A percentile compares a stretch with the other conserved stretches of the same genome.
These are phyloP conservation scores for Meloidogyne floridensis DNA, from an alignment of 1,140 invertebrate species.

Conservation along the genomic window DNA sequence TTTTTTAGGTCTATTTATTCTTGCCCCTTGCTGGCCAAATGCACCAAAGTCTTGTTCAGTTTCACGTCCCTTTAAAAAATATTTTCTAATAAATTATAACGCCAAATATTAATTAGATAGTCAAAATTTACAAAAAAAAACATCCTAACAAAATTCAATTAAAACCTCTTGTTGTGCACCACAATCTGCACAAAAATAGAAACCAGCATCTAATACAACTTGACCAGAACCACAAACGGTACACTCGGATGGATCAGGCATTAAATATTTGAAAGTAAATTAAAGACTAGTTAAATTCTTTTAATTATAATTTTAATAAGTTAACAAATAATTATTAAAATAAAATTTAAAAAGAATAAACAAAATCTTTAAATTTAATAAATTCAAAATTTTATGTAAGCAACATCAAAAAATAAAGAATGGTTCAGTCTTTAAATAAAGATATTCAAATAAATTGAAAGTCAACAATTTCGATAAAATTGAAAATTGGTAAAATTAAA, in stretches of 20 bases:
- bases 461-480: too few species aligned
- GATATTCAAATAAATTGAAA: too few species aligned
- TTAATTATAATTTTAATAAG: not conserved
- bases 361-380: too few species aligned
- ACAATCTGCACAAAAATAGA: constrained; percentile 21
- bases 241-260: not conserved
- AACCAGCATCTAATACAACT: constrained; percentile 18
- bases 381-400: too few species aligned
- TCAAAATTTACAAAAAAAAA: too few species aligned
- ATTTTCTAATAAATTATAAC: not conserved
- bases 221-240: not conserved
- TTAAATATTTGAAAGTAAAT: not conserved
- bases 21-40: not conserved
- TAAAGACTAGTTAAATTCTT: not conserved
- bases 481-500: too few species aligned
- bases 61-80: constrained; percentile 7
- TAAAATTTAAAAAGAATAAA: too few species aligned
- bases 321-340: too few species aligned
- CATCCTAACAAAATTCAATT: not conserved
- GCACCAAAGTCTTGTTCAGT: constrained; percentile 12
- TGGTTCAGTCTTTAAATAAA: too few species aligned
- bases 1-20: not conserved
- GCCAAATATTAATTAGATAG: too few species aligned
- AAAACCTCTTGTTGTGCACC: constrained; percentile 12
- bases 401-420: too few species aligned